These are phyloP conservation scores for Polydrusus tereticollis DNA, from an alignment of 2,888 invertebrate species.

Conservation along the genomic window DNA sequence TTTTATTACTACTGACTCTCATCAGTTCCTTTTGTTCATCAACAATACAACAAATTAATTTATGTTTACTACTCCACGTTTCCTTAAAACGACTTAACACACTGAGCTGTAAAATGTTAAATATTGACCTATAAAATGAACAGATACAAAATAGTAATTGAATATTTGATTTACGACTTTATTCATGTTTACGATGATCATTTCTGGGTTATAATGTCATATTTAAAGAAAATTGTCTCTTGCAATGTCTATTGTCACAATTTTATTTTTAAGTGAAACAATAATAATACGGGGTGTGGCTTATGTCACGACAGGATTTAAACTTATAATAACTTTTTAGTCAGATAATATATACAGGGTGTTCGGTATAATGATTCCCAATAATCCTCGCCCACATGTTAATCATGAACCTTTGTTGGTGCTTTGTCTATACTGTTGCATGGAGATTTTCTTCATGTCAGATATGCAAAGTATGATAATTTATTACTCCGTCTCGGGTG, in stretches of 20 bases:
- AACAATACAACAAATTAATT: not conserved
- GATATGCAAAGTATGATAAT: no score
- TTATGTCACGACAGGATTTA: no score
- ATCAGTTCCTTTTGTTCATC: not conserved
- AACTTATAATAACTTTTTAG: no score
- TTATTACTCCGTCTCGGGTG: no score
- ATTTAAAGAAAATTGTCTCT: not conserved
- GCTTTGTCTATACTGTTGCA: no score
- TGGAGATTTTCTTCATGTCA: no score
- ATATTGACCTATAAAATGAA: not conserved
- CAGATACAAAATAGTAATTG: not conserved
- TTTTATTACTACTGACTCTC: not conserved
- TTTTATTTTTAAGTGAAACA: not conserved
- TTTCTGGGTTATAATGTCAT: not conserved
- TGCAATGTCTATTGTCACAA: not conserved
- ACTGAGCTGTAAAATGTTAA: not conserved
- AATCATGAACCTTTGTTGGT: no score
- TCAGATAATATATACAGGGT: no score
- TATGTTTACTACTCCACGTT: not conserved
- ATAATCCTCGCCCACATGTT: no score
- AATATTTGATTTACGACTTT: not conserved
- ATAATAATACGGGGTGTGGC: no score
- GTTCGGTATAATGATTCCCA: no score
- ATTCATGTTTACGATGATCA: slow-evolving; percentile 1
- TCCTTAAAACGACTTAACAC: not conserved